These are phyloP conservation scores for Myrmecobius fasciatus DNA, from an alignment of 2,113 vertebrate genomes.

Conservation along the genomic window DNA sequence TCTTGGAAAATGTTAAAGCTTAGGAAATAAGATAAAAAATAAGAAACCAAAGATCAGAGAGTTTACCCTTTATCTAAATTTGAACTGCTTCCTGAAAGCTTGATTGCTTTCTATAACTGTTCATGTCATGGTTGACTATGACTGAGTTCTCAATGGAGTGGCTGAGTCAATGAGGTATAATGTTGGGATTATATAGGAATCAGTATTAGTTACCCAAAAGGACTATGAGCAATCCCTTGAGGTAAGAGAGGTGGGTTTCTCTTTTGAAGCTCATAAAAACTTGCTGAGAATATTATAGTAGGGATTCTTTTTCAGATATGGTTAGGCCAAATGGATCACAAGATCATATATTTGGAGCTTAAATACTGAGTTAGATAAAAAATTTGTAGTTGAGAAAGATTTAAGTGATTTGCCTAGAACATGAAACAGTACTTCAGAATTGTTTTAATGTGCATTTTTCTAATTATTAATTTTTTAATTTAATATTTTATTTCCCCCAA, in stretches of 20 bases:
- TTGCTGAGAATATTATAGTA: background rate
- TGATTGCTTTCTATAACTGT: background rate
- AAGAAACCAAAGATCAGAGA: background rate
- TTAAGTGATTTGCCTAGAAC: background rate
- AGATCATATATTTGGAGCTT: background rate
- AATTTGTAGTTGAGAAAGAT: background rate
- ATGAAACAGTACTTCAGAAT: background rate
- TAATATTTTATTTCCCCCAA: background rate
- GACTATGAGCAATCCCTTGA: background rate
- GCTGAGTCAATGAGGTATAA: background rate
- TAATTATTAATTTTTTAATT: background rate
- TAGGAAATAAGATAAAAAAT: background rate
- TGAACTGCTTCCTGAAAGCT: background rate
- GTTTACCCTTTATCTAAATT: background rate
- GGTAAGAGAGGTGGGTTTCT: background rate
- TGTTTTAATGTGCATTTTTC: background rate
- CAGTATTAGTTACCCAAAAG: background rate
- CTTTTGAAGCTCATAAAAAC: background rate
- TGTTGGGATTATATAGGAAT: background rate
- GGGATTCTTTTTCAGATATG: background rate
- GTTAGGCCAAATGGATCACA: background rate
- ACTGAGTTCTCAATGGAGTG: background rate
- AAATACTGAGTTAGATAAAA: background rate
- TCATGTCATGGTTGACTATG: background rate
- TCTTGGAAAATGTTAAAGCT: background rate